Base-by-base conservation (phyloP, 1,140 invertebrate species). In the Neoseiulus cucumeris region DNA sequence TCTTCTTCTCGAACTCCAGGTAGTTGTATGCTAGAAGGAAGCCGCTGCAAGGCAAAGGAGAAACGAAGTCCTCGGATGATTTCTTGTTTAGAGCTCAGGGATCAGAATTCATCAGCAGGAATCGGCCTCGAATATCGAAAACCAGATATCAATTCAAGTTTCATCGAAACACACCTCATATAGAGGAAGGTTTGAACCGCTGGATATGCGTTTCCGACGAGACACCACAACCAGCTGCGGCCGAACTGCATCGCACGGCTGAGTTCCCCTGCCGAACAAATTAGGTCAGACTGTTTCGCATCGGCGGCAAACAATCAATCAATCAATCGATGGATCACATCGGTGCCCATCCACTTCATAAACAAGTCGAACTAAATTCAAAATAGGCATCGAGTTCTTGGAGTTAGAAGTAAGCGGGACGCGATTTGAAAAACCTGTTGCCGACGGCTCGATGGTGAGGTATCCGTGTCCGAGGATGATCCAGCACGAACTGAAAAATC, bases 391-490 rank as follows among this genome's bases (percentile, higher is more conserved):
- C n/a, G n/a, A n/a, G n/a, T n/a, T n/a, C n/a, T n/a, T n/a, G n/a
- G n/a, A n/a, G n/a, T n/a, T n/a, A n/a, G n/a, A n/a, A 9, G 33
- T 4, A 39, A 6, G 33, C 33, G 33, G 9, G 4, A 9, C 33
- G 33, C 4, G 33, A 39, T 39, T 39, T 9, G 33, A 39, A 39
- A 39, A 9, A 59, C 51, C 51, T 25, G 51, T 59, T 14, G 51
- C 51, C 14, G 51, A 59, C 14, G 51, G 51, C 22, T 59, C 51
- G 51, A 59, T 59, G 2, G 51, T 59, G 33, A 59, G 51, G 22
- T 59, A 59, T 4, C 51, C 51, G 33, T 59, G 51, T 17, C 51
- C 51, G 51, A 59, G 51, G 51, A 59, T 59, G 22, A 59, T 59
- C 51, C 51, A 59, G 33, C 51, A 59, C 25, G 51, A 59, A 9